Evolutionary conservation across 2,113 vertebrate species (phyloP).

Genomic region (Phoenicopterus ruber): DNA sequence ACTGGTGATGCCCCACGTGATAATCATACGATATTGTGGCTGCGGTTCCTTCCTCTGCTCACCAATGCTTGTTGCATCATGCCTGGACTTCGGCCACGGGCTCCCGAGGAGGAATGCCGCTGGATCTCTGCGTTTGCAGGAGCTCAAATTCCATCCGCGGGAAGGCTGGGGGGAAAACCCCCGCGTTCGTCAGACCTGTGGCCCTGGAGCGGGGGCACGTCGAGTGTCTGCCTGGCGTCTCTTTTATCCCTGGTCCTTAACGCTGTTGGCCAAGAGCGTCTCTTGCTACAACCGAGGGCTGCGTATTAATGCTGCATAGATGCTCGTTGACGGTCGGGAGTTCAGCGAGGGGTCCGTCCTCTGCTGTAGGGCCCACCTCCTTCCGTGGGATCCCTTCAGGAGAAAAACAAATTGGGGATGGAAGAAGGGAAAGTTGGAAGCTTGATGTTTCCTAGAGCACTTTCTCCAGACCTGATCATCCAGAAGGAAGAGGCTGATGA

Average conservation of each 20-base stretch:
- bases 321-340: rapidly evolving
- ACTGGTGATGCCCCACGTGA: neutral
- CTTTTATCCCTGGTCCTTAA: too few species aligned
- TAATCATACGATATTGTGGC: rapidly evolving
- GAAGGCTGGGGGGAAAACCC: neutral
- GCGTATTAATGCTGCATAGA: rapidly evolving
- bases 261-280: rapidly evolving
- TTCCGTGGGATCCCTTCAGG: neutral
- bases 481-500: neutral
- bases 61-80: neutral
- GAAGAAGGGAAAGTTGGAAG: neutral
- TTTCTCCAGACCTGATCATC: neutral
- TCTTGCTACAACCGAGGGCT: rapidly evolving
- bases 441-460: neutral
- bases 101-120: neutral
- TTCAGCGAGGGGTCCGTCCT: rapidly evolving
- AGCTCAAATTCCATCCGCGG: rapidly evolving
- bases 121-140: rapidly evolving
- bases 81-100: neutral
- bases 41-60: neutral
- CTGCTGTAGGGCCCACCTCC: rapidly evolving
- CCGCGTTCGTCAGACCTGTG: rapidly evolving
- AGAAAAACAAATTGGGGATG: rapidly evolving
- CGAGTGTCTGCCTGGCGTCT: rapidly evolving
- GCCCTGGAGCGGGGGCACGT: neutral